Evolutionary conservation across 2,888 invertebrate genomes (phyloP).

Genomic region (Nemotelus pantherinus): DNA sequence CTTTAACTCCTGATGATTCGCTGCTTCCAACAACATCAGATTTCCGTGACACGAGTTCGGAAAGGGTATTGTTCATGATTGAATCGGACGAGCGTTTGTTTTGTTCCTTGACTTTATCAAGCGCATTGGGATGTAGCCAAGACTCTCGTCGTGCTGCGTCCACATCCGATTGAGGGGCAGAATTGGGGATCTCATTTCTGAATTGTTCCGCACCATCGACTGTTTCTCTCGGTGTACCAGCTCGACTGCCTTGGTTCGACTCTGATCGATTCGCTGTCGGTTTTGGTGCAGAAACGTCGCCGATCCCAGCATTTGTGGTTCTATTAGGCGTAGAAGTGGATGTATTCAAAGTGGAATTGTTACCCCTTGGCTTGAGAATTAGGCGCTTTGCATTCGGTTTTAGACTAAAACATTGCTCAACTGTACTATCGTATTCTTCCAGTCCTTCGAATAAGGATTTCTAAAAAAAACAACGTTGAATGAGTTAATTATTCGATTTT

Average conservation of each 20-base stretch:
- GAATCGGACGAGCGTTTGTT: constrained; percentile 49
- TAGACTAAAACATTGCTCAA: constrained; percentile 69
- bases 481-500: not conserved
- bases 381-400: constrained; percentile 79
- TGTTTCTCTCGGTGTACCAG: not conserved
- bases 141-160: constrained; percentile 56
- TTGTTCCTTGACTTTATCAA: constrained; percentile 56
- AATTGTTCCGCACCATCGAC: constrained; percentile 21
- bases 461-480: constrained; percentile 59
- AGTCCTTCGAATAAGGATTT: constrained; percentile 88
- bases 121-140: constrained; percentile 63
- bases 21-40: not conserved
- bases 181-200: constrained; percentile 38
- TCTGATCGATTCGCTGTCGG: not conserved
- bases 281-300: not conserved
- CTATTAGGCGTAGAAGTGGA: constrained; percentile 15
- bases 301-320: not conserved
- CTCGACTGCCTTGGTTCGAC: not conserved
- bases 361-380: constrained; percentile 71
- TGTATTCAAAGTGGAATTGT: constrained; percentile 10
- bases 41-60: constrained; percentile 60
- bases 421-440: constrained; percentile 78
- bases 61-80: constrained; percentile 59
- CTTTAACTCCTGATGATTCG: no score
- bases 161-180: constrained; percentile 12